Conservation (phyloP, 2,113 vertebrate species). For the Corythornis vintsioides region DNA sequence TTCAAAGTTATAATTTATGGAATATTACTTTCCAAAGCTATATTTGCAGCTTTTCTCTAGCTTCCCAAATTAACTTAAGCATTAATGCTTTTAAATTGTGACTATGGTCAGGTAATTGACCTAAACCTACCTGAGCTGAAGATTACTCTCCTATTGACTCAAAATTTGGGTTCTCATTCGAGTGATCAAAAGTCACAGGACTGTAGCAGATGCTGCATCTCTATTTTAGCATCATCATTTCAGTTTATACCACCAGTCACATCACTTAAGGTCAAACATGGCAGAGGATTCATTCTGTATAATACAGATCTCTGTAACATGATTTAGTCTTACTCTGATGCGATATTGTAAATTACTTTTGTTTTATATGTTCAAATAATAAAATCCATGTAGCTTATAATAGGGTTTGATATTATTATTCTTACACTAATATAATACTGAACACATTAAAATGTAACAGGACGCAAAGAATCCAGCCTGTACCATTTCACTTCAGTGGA, state of each 20-base stretch:
- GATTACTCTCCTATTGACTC: background rate
- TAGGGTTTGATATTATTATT: conserved; percentile 14
- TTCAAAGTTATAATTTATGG: background rate
- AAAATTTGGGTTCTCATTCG: background rate
- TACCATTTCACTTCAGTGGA: background rate
- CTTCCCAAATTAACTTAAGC: background rate
- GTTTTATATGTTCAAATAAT: background rate
- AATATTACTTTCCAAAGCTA: background rate
- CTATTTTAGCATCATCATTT: background rate
- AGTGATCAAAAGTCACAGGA: background rate
- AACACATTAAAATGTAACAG: background rate
- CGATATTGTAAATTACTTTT: background rate
- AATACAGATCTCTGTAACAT: background rate
- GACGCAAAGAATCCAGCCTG: background rate
- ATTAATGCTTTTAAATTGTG: background rate
- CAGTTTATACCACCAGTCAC: background rate
- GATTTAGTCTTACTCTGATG: background rate
- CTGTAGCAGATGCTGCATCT: background rate
- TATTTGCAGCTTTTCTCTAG: background rate
- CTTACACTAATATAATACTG: background rate
- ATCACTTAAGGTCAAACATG: background rate
- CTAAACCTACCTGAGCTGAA: background rate
- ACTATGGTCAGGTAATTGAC: background rate
- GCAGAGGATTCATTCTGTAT: background rate
- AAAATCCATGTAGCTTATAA: conserved; percentile 34